Conservation (phyloP, 2,113 vertebrate genomes). For the Notothenia coriiceps region DNA sequence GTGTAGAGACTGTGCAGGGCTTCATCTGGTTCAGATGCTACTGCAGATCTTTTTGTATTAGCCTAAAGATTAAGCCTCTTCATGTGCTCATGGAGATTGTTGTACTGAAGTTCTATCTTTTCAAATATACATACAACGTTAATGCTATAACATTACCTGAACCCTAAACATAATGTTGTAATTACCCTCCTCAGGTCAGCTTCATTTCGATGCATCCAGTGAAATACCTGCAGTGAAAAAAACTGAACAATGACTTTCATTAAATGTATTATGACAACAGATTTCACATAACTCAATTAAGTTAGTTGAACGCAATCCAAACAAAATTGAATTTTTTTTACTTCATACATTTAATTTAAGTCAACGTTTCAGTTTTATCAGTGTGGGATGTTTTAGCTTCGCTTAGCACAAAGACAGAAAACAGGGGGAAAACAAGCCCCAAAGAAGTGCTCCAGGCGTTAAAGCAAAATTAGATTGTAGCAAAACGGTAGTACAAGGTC, state of each 20-base stretch:
- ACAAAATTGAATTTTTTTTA: too few species aligned
- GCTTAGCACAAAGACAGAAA: neutral
- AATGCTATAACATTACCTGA: neutral
- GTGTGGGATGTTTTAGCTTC: neutral
- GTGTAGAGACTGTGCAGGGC: neutral
- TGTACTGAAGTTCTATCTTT: slow-evolving; percentile 5
- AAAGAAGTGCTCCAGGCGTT: too few species aligned
- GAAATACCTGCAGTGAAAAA: neutral
- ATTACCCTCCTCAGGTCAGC: neutral
- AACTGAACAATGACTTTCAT: too few species aligned
- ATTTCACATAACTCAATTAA: too few species aligned
- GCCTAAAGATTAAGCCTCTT: neutral
- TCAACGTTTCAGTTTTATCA: too few species aligned
- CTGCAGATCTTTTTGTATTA: neutral
- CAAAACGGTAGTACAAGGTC: too few species aligned
- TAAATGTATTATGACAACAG: too few species aligned
- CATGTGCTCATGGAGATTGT: too few species aligned
- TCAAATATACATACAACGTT: neutral
- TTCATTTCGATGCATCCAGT: slow-evolving; percentile 17
- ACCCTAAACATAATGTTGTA: neutral
- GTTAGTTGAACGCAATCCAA: too few species aligned
- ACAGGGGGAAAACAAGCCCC: neutral
- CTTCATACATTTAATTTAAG: too few species aligned
- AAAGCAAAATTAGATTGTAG: too few species aligned
- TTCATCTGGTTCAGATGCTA: neutral